Base-by-base conservation (phyloP, 2,888 invertebrate species). In the Tricholauxania praeusta region DNA sequence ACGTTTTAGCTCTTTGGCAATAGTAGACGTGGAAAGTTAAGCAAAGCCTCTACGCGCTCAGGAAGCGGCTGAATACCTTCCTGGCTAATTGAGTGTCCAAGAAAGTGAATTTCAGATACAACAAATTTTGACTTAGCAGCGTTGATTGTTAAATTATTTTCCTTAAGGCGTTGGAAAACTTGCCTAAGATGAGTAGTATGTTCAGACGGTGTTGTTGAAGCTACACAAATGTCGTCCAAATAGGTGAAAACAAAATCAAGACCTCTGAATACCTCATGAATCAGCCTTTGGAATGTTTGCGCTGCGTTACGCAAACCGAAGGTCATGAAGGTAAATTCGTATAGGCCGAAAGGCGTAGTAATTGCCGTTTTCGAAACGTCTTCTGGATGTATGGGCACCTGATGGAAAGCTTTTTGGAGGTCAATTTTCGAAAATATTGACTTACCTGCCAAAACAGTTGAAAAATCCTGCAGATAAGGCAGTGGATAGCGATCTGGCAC, bases 71-170 rank as follows among this genome's bases (percentile, higher is more conserved):
- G 39, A 32, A 76, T 75, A 14, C 74, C 74, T 4, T 71, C 49
- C 28, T 62, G 52, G 7, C 63, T 71, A 1, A 75, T 39, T 12
- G 60, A 66, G 48, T 77, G 75, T 49, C 76, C 75, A 5, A 76
- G 59, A 55, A 77, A 75, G 14, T 66, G 53, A 22, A 74, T 22
- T 53, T 75, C 67, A 4, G 12, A 8, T 55, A 62, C 53, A 8
- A 72, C 75, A 55, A 77, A 71, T 28, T 67, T 57, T 47, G 69
- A 75, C 39, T 72, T 79, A 7, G 19, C 28, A 5, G 72, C 28
- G 67, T 80, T 80, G 48, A 80, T 77, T 3, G 72, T 48, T 1
- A 82, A 47, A 12, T 79, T 78, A 60, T 78, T 74, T 12, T 81
- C 73, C 12, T 74, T 55, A 4, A 83, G 71, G 8, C 78, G 73